These are phyloP conservation scores for Lasius platythorax DNA, from an alignment of 2,888 invertebrate genomes.

Conservation along the genomic window DNA sequence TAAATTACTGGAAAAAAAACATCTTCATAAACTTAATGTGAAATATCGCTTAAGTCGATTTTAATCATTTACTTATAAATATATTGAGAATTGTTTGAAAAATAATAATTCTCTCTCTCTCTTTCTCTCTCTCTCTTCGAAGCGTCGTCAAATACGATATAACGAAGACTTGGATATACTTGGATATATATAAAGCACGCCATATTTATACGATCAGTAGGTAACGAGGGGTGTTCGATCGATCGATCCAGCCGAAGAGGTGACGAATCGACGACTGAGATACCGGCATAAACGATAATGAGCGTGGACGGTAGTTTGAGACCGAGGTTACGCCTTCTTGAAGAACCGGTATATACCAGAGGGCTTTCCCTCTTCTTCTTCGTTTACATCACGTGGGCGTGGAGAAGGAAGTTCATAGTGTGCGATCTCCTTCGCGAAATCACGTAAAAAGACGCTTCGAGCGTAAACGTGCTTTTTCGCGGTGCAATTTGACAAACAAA, in stretches of 20 bases:
- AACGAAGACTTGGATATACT: not conserved
- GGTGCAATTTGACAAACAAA: constrained; percentile 32
- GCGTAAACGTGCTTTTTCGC: constrained; percentile 35
- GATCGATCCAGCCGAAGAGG: constrained; percentile 58
- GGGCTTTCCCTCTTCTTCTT: constrained; percentile 67
- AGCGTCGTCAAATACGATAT: constrained; percentile 4
- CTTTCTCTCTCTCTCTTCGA: not conserved
- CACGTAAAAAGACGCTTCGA: constrained; percentile 39
- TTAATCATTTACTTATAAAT: constrained; percentile 3
- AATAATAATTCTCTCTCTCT: not conserved
- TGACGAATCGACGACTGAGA: constrained; percentile 68
- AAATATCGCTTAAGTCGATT: not conserved
- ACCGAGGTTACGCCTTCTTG: constrained; percentile 78
- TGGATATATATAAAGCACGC: not conserved
- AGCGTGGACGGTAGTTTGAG: constrained; percentile 80
- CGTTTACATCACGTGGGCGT: constrained; percentile 65
- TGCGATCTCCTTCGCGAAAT: constrained; percentile 61
- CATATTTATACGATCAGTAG: constrained; percentile 53
- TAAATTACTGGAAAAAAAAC: not conserved
- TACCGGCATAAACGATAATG: constrained; percentile 76
- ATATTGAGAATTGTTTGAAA: not conserved
- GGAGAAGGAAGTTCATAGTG: constrained; percentile 57
- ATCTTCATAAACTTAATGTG: not conserved
- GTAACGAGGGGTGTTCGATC: constrained; percentile 66
- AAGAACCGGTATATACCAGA: constrained; percentile 78